These are phyloP conservation scores for Heterotis niloticus DNA, from an alignment of 2,113 vertebrate species.

Conservation along the genomic window DNA sequence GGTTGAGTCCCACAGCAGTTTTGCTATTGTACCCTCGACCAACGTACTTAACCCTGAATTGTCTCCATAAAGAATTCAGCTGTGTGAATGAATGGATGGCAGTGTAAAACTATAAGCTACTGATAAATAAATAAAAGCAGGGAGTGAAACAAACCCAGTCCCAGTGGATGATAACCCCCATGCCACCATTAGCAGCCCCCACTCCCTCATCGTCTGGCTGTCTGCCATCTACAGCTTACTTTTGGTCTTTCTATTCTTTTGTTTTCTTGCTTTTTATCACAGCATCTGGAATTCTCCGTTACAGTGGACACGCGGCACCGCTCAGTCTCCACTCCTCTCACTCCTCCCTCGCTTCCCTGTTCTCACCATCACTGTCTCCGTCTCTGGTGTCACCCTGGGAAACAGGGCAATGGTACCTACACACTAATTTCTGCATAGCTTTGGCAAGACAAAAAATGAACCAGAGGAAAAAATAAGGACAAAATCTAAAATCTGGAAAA, in stretches of 20 bases:
- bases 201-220: slow-evolving; percentile 50
- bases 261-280: slow-evolving; percentile 68
- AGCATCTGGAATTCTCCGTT: slow-evolving; percentile 62
- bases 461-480: neutral
- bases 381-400: slow-evolving; percentile 17
- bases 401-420: neutral
- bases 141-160: neutral
- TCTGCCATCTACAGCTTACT: slow-evolving; percentile 42
- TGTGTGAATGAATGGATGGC: neutral
- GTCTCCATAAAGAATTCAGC: neutral
- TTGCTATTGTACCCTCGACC: neutral
- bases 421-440: neutral
- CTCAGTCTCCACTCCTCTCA: slow-evolving; percentile 41
- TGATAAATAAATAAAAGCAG: slow-evolving; percentile 24
- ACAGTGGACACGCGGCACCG: slow-evolving; percentile 56
- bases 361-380: slow-evolving; percentile 16
- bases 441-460: neutral
- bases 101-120: neutral
- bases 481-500: slow-evolving; percentile 16
- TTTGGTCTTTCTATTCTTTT: slow-evolving; percentile 61
- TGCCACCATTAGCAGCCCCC: slow-evolving; percentile 29
- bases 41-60: neutral
- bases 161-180: neutral
- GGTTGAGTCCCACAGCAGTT: no score
- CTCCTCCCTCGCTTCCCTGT: slow-evolving; percentile 11